Percentiles rank a stretch among this genome's conserved stretches.
These are phyloP conservation scores for Coryphaenoides rupestris DNA, from an alignment of 2,113 vertebrate species.

Conservation along the genomic window DNA sequence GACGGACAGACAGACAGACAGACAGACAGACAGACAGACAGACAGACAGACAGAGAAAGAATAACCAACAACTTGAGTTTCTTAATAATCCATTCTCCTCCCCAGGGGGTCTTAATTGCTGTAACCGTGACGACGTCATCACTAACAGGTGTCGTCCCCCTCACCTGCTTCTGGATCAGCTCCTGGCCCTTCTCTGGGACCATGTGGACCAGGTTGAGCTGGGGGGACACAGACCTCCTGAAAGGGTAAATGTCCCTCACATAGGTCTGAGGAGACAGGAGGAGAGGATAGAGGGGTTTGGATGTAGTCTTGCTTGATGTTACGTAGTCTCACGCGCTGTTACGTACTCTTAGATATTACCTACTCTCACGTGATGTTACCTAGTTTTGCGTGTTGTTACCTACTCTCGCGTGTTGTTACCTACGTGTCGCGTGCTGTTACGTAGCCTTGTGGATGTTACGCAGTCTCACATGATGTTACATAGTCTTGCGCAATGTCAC, in stretches of 20 bases:
- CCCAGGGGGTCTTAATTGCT: no score
- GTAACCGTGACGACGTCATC: background rate
- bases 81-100: no score
- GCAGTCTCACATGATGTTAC: background rate
- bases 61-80: no score
- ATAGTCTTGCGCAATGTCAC: background rate
- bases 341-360: background rate
- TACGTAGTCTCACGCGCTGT: background rate
- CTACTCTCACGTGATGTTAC: background rate
- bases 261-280: conserved; percentile 77
- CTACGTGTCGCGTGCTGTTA: background rate
- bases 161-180: conserved; percentile 96
- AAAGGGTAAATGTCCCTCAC: conserved; percentile 98
- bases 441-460: background rate
- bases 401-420: background rate
- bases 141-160: background rate
- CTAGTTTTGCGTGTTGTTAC: background rate
- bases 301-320: no score
- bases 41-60: background rate
- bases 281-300: no score
- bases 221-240: conserved; percentile 93
- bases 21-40: background rate
- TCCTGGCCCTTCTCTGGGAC: conserved; percentile 94
- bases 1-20: background rate
- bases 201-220: conserved; percentile 97